Evolutionary conservation across 2,797 vertebrate genomes (phyloP).

Genomic region (Spinus olivaceus): DNA sequence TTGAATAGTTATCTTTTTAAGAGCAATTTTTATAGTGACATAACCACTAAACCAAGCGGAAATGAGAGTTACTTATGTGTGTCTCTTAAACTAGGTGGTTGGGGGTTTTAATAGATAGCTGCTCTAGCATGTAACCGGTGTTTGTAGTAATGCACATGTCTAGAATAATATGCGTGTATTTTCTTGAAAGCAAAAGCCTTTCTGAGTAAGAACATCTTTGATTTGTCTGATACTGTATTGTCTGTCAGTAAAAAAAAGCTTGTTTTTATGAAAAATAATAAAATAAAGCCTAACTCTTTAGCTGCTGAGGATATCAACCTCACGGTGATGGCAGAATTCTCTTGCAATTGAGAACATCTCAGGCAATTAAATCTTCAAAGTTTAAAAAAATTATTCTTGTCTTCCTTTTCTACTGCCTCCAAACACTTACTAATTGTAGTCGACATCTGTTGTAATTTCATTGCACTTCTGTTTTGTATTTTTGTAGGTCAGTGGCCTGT

Average conservation of each 20-base stretch:
- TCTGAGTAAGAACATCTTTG: neutral
- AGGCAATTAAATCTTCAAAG: neutral
- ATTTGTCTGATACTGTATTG: neutral
- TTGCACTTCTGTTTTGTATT: neutral
- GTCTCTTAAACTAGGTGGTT: neutral
- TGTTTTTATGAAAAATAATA: neutral
- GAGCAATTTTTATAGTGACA: neutral
- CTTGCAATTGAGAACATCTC: neutral
- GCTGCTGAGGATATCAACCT: neutral
- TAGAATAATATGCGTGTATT: fast-evolving
- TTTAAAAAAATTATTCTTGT: neutral
- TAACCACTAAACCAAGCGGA: neutral
- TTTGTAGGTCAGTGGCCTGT: neutral
- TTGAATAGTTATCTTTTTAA: neutral
- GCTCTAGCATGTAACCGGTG: neutral
- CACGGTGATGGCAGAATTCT: neutral
- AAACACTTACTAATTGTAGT: neutral
- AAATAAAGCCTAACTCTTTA: neutral
- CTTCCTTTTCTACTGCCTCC: neutral
- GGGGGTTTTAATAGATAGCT: neutral
- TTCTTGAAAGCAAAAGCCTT: neutral
- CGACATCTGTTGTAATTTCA: neutral
- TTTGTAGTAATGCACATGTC: neutral
- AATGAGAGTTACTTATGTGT: neutral
- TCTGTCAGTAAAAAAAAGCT: neutral